phyloP scores from a whole-genome alignment of 2,113 vertebrate genomes.

The Etheostoma cragini region DNA sequence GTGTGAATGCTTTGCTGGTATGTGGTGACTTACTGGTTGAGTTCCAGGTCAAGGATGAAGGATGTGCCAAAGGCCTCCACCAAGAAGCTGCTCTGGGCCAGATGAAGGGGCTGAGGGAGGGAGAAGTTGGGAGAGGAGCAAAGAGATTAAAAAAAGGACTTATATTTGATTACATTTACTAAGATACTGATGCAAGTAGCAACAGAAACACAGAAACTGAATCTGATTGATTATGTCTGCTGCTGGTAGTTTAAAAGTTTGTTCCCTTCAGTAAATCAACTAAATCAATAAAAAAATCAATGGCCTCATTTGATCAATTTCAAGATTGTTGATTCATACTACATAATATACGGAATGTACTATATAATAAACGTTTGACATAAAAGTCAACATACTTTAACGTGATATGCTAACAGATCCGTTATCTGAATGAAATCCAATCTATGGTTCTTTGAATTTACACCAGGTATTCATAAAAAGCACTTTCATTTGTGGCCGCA shows the following conservation, averaged over 20 bases:
- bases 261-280: neutral
- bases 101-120: constrained; percentile 86
- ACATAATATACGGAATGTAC: neutral
- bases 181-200: neutral
- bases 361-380: no score
- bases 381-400: neutral
- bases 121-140: neutral
- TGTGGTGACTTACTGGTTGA: constrained; percentile 91
- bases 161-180: neutral
- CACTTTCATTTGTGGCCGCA: neutral
- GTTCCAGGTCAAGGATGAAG: constrained; percentile 92
- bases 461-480: no score
- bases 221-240: neutral
- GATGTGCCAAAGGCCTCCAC: constrained; percentile 87
- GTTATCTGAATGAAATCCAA: no score
- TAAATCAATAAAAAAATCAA: neutral
- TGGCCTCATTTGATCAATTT: neutral
- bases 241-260: neutral
- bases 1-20: neutral
- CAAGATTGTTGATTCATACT: neutral
- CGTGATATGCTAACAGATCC: no score
- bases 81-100: constrained; percentile 92
- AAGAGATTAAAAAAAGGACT: neutral
- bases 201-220: neutral
- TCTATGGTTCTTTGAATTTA: no score